Evolutionary conservation across 2,888 invertebrate species (phyloP), one percentile per base, ranked within the genome.

Genomic region (Odontomyia ornata): DNA sequence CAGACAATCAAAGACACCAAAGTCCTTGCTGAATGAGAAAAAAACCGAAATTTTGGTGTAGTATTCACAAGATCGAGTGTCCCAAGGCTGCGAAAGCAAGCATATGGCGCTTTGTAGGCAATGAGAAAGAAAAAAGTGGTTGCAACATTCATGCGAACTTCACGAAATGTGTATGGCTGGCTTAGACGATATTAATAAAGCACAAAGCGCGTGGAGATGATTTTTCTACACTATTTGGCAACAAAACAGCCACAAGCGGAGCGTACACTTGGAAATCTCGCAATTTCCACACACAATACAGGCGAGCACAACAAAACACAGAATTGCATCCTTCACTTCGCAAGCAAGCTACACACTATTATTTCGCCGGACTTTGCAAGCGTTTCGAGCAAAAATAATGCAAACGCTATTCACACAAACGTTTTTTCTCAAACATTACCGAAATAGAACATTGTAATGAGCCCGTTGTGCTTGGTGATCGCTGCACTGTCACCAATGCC

Each of bases 401-500:
- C 72, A 57, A 56, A n/a, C 72, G 57, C 13, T 47, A 25, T 23
- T 18, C 64, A 75, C 75, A 75, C 60, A 60, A 62, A 25, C 36
- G 21, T 43, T 75, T 76, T 64, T 76, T 80, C 84, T 47, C 46
- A 69, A 46, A 25, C 60, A 73, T 82, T n/a, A 86, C 86, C 85
- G 86, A 86, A 83, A 85, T 85, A 82, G 85, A 85, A 82, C 85
- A 85, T 81, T 84, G 83, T 80, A 83, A 89, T 79, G 91, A 91
- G 87, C 90, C 91, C 86, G 90, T 90, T 83, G 90, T 89, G 88
- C 91, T 92, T 82, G 92, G 92, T 82, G 92, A 92, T 84, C 92
- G 89, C 85, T 92, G 91, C 84, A 92, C 91, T 83, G 92, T 92
- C 86, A 92, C 92, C 86, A 92, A 88, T 85, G 92, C 91, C 92